Conservation (phyloP, 2,797 vertebrate genomes). For the Neomorphus geoffroyi region DNA sequence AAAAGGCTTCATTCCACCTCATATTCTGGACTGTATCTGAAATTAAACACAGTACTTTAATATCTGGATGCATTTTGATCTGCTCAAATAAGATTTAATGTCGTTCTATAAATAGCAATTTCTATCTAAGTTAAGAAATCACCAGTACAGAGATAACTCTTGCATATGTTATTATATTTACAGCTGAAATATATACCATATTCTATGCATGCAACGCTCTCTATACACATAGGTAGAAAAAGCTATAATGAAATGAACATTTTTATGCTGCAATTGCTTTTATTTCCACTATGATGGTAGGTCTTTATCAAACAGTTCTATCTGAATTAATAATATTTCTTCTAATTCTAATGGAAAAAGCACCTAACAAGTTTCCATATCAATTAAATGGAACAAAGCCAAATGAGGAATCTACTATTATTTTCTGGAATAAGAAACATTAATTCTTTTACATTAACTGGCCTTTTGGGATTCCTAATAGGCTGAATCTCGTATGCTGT, state of each 20-base stretch:
- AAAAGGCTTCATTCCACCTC: background rate
- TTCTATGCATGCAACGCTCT: background rate
- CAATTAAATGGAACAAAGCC: background rate
- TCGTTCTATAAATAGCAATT: background rate
- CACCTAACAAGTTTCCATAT: background rate
- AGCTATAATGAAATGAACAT: background rate
- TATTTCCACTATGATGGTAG: background rate
- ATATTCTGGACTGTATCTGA: background rate
- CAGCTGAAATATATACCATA: background rate
- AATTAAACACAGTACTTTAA: slow-evolving; percentile 11
- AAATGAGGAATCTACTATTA: slow-evolving; percentile 26
- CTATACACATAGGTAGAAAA: background rate
- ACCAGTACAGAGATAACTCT: background rate
- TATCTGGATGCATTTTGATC: background rate
- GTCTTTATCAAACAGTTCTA: background rate
- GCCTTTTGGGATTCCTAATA: slow-evolving; percentile 39
- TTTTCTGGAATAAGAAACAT: slow-evolving; percentile 16
- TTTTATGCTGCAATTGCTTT: background rate
- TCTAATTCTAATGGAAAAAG: background rate
- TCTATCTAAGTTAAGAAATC: background rate
- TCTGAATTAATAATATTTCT: background rate
- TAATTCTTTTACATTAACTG: slow-evolving; percentile 30
- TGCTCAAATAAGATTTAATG: background rate
- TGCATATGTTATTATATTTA: background rate
- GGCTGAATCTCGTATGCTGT: background rate